These are phyloP conservation scores for Trachelipus rathkii DNA, from an alignment of 1,140 invertebrate species.

Conservation along the genomic window DNA sequence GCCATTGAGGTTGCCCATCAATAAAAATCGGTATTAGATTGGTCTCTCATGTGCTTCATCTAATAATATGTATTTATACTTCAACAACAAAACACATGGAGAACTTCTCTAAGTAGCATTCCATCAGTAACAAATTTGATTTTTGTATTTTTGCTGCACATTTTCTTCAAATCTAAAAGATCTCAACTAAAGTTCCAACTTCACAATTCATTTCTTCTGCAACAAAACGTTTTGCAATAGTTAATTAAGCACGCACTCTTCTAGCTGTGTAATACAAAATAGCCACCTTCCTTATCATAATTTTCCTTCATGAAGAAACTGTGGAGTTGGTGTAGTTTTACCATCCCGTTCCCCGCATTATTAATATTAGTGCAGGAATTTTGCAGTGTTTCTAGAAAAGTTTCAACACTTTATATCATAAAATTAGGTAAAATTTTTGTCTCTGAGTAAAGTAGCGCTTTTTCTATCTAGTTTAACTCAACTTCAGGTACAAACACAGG, in stretches of 20 bases:
- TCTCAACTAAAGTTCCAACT: slow-evolving; percentile 71
- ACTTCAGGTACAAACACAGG: too few relatives aligned
- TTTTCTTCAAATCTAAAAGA: slow-evolving; percentile 88
- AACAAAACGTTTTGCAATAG: slow-evolving; percentile 79
- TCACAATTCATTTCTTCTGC: slow-evolving; percentile 65
- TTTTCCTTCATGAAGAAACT: slow-evolving; percentile 63
- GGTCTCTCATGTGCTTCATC: slow-evolving; percentile 98
- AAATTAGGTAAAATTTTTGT: too few relatives aligned
- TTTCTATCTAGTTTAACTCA: too few relatives aligned
- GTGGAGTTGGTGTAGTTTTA: slow-evolving; percentile 87
- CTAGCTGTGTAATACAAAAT: slow-evolving; percentile 62
- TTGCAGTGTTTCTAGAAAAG: too few relatives aligned
- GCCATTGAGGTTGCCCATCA: slow-evolving; percentile 75
- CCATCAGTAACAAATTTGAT: slow-evolving; percentile 88
- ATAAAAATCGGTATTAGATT: slow-evolving; percentile 87
- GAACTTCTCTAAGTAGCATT: slow-evolving; percentile 85
- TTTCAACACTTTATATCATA: too few relatives aligned
- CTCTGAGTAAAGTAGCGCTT: too few relatives aligned
- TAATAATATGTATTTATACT: slow-evolving; percentile 82
- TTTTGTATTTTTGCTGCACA: slow-evolving; percentile 67
- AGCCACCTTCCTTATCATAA: slow-evolving; percentile 52
- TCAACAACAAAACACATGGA: slow-evolving; percentile 64
- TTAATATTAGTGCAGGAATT: too few relatives aligned
- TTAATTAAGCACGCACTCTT: slow-evolving; percentile 86
- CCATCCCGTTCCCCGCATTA: slow-evolving; percentile 85